Conservation (phyloP, 2,888 invertebrate genomes). For the Cartodere bifasciata region DNA sequence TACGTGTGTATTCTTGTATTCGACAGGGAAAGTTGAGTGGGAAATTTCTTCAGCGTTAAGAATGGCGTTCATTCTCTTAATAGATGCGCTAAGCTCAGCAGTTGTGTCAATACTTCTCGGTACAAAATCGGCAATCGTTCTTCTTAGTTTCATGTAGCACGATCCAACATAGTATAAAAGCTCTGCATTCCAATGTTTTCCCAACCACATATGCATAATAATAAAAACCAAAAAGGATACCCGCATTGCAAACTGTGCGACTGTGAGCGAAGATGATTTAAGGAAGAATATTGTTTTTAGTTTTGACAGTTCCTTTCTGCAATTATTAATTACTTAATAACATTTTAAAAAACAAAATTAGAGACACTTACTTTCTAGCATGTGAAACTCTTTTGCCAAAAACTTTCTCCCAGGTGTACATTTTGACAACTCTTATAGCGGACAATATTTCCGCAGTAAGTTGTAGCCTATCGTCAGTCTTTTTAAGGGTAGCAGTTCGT, state of each 20-base stretch:
- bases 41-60: slow-evolving; percentile 34
- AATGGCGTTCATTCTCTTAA: slow-evolving; percentile 52
- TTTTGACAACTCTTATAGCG: too few species aligned
- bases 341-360: too few species aligned
- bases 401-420: too few species aligned
- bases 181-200: slow-evolving; percentile 64
- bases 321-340: too few species aligned
- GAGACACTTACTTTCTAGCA: too few species aligned
- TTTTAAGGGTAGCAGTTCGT: too few species aligned
- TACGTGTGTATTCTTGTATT: neutral
- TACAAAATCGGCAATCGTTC: slow-evolving; percentile 79
- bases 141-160: slow-evolving; percentile 74
- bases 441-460: too few species aligned
- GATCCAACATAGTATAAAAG: slow-evolving; percentile 80
- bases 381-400: too few species aligned
- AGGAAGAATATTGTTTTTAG: slow-evolving; percentile 26
- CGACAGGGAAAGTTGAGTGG: slow-evolving; percentile 12
- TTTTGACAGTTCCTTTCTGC: slow-evolving; percentile 54
- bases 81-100: slow-evolving; percentile 65
- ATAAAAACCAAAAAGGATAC: slow-evolving; percentile 29
- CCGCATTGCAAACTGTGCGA: slow-evolving; percentile 25
- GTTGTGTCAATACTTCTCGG: slow-evolving; percentile 74
- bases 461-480: too few species aligned
- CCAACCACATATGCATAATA: slow-evolving; percentile 52
- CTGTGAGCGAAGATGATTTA: slow-evolving; percentile 22